Percentiles rank a stretch among this genome's conserved stretches.
Conservation (phyloP, 2,797 vertebrate species). For the Morelia viridis region DNA sequence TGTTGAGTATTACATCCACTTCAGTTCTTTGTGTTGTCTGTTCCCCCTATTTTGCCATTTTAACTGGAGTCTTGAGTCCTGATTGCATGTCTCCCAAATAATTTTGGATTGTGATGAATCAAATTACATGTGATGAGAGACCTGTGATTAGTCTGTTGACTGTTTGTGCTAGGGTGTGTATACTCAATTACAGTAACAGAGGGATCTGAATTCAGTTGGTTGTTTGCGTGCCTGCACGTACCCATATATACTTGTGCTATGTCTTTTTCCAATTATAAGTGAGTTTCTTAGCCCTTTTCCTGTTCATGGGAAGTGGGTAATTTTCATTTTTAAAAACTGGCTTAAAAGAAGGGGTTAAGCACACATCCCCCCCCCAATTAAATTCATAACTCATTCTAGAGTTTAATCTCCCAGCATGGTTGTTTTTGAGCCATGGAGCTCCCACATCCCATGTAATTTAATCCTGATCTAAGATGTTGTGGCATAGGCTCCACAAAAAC, state of each 20-base stretch:
- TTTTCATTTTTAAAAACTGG: not conserved
- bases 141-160: not conserved
- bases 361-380: not conserved
- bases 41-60: not conserved
- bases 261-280: not conserved
- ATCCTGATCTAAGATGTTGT: not conserved
- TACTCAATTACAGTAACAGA: not conserved
- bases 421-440: not conserved
- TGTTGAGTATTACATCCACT: not conserved
- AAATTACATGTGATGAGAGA: not conserved
- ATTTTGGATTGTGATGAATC: not conserved
- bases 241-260: not conserved
- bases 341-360: not conserved
- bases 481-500: conserved; percentile 35
- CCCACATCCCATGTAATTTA: not conserved
- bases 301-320: not conserved
- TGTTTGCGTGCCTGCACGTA: not conserved
- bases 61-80: not conserved
- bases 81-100: not conserved
- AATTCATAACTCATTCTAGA: not conserved
- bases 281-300: not conserved
- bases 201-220: not conserved
- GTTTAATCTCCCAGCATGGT: not conserved
- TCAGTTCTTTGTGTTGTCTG: not conserved
- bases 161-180: not conserved